These are phyloP conservation scores for Neogobius melanostomus DNA, from an alignment of 2,113 vertebrate species.

Conservation along the genomic window DNA sequence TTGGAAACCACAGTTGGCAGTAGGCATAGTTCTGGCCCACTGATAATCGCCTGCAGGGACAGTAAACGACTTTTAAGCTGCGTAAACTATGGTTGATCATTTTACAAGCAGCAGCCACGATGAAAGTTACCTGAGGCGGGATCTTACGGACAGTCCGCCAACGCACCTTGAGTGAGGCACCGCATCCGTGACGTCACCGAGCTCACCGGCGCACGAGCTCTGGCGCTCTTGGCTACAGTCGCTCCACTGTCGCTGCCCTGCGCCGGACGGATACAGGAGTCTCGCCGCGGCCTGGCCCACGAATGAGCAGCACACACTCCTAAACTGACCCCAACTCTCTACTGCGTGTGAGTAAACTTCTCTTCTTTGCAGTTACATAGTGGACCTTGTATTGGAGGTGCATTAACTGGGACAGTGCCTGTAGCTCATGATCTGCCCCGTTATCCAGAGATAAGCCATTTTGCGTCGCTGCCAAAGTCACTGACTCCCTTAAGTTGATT, in stretches of 20 bases:
- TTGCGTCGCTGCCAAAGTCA: neutral
- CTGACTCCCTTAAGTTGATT: conserved; percentile 9
- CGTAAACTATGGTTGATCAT: too few relatives aligned
- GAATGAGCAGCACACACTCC: conserved; percentile 35
- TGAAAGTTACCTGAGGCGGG: neutral
- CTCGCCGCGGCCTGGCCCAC: neutral
- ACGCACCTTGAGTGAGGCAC: conserved; percentile 37
- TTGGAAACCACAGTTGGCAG: neutral
- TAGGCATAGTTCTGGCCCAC: neutral
- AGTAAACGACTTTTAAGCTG: neutral
- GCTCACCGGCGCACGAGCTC: conserved; percentile 44
- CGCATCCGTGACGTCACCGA: conserved; percentile 65
- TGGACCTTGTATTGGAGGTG: neutral
- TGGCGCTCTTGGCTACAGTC: conserved; percentile 18
- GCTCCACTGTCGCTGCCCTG: conserved; percentile 5
- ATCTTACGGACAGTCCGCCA: conserved; percentile 45
- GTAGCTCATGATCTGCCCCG: neutral
- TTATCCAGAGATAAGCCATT: neutral
- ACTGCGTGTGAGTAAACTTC: conserved; percentile 33
- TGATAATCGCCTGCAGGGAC: neutral
- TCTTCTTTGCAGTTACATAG: neutral
- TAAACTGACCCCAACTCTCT: conserved; percentile 5
- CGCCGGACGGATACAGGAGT: conserved; percentile 8
- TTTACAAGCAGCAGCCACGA: neutral
- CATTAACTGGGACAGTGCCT: neutral